These are phyloP conservation scores for Dipus sagitta DNA, from an alignment of 2,797 vertebrate species.

Conservation along the genomic window DNA sequence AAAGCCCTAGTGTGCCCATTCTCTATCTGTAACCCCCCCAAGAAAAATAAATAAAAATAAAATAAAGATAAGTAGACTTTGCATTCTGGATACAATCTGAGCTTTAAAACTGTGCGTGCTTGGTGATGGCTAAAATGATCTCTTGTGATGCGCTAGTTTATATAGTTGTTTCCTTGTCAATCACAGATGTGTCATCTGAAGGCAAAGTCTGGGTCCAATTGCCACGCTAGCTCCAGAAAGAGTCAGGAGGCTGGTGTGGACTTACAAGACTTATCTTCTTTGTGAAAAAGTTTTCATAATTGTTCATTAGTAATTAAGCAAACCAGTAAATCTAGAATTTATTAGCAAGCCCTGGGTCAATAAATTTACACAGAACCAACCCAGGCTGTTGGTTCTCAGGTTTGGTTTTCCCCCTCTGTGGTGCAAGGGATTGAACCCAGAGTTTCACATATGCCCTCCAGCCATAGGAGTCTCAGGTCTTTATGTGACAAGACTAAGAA, in stretches of 20 bases:
- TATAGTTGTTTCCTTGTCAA: neutral
- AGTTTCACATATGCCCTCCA: neutral
- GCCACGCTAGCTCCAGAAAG: neutral
- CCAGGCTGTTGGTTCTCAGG: neutral
- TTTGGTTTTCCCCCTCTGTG: neutral
- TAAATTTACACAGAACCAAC: slow-evolving; percentile 12
- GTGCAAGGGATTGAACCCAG: neutral
- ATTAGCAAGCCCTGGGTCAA: neutral
- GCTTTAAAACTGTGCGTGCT: slow-evolving; percentile 29
- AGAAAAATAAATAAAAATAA: neutral
- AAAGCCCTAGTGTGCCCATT: too few relatives aligned
- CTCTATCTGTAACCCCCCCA: too few relatives aligned
- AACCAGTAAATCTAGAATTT: neutral
- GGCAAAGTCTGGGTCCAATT: neutral
- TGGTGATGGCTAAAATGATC: slow-evolving; percentile 1
- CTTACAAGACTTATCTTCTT: neutral
- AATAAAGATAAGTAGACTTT: neutral
- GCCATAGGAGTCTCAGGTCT: neutral
- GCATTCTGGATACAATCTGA: slow-evolving; percentile 5
- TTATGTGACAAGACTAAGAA: neutral
- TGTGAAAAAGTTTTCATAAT: slow-evolving; percentile 12
- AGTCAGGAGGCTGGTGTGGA: neutral
- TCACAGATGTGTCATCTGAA: neutral
- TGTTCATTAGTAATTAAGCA: neutral
- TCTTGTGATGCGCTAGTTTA: neutral